Evolutionary conservation across 2,888 invertebrate genomes (phyloP).

Genomic region (Hirudinaria manillensis): DNA sequence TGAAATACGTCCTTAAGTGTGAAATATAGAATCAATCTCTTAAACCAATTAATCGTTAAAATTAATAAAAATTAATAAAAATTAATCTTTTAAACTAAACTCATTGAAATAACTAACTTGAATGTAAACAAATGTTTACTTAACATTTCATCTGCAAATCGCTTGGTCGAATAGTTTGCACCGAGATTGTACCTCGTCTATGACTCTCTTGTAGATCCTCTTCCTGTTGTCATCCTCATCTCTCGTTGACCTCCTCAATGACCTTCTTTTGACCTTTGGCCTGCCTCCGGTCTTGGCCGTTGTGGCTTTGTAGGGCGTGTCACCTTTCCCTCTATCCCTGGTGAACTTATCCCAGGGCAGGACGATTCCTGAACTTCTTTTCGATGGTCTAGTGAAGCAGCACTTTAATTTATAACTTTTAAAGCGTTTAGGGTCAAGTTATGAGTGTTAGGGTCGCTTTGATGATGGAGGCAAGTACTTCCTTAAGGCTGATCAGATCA

Average conservation of each 20-base stretch:
- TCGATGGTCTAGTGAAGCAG: too few species aligned
- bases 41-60: background rate
- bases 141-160: too few species aligned
- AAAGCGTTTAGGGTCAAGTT: too few species aligned
- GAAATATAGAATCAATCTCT: background rate
- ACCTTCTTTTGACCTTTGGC: background rate
- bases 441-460: too few species aligned
- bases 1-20: background rate
- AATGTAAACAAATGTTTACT: too few species aligned
- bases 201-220: background rate
- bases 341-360: conserved; percentile 4
- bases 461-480: too few species aligned
- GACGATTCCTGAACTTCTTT: background rate
- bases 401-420: too few species aligned
- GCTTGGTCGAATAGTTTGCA: too few species aligned
- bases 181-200: background rate
- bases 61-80: background rate
- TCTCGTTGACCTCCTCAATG: background rate
- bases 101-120: background rate
- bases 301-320: background rate
- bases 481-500: too few species aligned
- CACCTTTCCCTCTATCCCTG: background rate
- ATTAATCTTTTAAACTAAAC: background rate
- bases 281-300: background rate
- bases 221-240: background rate